Conservation (phyloP, 1,140 invertebrate genomes). For the Drosophila guanche region DNA sequence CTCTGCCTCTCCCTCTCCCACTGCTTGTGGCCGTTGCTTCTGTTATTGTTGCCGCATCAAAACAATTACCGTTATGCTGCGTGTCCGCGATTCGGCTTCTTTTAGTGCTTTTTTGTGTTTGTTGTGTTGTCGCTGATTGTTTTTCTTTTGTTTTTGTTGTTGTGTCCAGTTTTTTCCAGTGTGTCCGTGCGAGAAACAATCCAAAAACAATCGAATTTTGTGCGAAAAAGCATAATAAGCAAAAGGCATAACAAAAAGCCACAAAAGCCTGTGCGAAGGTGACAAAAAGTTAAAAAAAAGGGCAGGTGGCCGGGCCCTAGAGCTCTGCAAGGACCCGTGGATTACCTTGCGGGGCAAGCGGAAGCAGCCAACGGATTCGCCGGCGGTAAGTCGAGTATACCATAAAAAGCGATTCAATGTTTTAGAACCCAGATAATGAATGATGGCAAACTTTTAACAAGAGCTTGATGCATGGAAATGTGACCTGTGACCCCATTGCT, state of each 20-base stretch:
- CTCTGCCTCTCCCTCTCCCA: too few relatives aligned
- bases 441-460: too few relatives aligned
- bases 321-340: conserved; percentile 77
- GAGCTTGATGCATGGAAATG: too few relatives aligned
- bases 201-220: conserved; percentile 4
- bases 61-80: too few relatives aligned
- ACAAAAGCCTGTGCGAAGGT: conserved; percentile 4
- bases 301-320: conserved; percentile 12
- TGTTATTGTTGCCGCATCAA: conserved; percentile 6
- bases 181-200: conserved; percentile 12
- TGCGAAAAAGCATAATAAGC: conserved; percentile 4
- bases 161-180: conserved; percentile 20
- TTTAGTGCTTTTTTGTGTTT: not conserved
- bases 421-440: not conserved
- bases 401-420: not conserved
- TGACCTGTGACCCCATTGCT: too few relatives aligned
- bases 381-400: conserved; percentile 23
- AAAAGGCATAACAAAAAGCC: conserved; percentile 1
- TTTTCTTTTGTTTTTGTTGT: conserved; percentile 8
- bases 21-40: not conserved
- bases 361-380: not conserved
- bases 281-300: conserved; percentile 10
- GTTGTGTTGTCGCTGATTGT: conserved; percentile 7
- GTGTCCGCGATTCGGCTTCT: too few relatives aligned
- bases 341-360: conserved; percentile 67